A percentile compares a stretch with the other conserved stretches of the same genome.
Conservation (phyloP, 2,888 invertebrate species). For the Ophioninae sp. region DNA sequence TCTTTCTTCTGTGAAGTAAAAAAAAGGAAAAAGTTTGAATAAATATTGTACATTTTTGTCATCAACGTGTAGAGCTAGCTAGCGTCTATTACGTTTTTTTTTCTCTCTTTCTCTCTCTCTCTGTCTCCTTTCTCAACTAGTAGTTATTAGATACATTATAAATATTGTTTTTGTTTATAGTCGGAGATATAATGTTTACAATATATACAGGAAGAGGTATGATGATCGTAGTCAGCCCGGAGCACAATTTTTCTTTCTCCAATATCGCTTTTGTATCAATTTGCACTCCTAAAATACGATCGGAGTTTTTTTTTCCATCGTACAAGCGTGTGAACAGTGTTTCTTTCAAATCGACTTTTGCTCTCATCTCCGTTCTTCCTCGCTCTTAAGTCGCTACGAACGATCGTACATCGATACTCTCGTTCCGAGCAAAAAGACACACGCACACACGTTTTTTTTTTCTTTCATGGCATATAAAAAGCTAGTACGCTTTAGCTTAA, state of each 20-base stretch:
- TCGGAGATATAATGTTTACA: conserved; percentile 75
- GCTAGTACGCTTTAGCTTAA: conserved; percentile 52
- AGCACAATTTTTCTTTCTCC: conserved; percentile 45
- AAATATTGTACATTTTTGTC: conserved; percentile 71
- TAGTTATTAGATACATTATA: conserved; percentile 57
- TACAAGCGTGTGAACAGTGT: conserved; percentile 56
- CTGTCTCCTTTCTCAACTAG: conserved; percentile 33
- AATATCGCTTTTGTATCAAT: conserved; percentile 1
- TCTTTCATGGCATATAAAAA: conserved; percentile 61
- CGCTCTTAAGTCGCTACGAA: neutral
- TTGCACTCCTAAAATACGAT: conserved; percentile 57
- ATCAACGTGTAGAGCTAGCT: conserved; percentile 56
- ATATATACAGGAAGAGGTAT: conserved; percentile 77
- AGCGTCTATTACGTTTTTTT: conserved; percentile 48
- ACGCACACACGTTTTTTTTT: conserved; percentile 36
- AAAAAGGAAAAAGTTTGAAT: conserved; percentile 52
- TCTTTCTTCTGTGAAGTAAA: conserved; percentile 48
- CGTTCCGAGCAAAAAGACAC: conserved; percentile 51
- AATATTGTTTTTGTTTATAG: conserved; percentile 65
- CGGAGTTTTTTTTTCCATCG: conserved; percentile 2
- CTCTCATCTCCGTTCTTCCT: neutral
- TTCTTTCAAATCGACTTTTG: conserved; percentile 34
- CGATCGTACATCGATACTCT: conserved; percentile 44
- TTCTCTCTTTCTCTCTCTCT: conserved; percentile 12
- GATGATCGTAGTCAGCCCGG: conserved; percentile 71